Percentiles rank a stretch among this genome's conserved stretches.
Conservation (phyloP, 2,888 invertebrate species). For the Orchestes rusci region DNA sequence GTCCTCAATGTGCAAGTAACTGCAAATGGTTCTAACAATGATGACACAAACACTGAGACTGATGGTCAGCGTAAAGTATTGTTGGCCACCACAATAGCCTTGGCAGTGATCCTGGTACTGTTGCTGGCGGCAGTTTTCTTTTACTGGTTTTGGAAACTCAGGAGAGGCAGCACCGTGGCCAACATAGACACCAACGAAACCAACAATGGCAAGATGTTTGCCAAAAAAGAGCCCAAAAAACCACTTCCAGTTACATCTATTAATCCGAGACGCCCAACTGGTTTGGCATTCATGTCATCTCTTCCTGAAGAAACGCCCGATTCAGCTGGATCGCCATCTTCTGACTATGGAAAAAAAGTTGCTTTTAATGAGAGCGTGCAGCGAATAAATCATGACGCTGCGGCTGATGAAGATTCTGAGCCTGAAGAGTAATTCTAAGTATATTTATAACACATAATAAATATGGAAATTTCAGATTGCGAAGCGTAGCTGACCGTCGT, state of each 20-base stretch:
- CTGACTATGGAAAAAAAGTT: slow-evolving; percentile 26
- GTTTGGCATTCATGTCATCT: too few species aligned
- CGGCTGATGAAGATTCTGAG: slow-evolving; percentile 23
- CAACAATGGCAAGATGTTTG: slow-evolving; percentile 7
- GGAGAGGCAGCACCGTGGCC: slow-evolving; percentile 25
- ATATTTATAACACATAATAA: slow-evolving; percentile 12
- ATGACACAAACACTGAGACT: not conserved
- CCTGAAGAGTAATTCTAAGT: slow-evolving; percentile 3
- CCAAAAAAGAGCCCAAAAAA: slow-evolving; percentile 12
- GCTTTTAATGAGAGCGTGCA: slow-evolving; percentile 31
- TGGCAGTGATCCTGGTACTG: slow-evolving; percentile 33
- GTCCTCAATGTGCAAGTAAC: slow-evolving; percentile 27
- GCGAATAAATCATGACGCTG: too few species aligned
- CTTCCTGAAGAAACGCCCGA: not conserved
- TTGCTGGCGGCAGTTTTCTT: slow-evolving; percentile 32
- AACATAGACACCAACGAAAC: slow-evolving; percentile 12
- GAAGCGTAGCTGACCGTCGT: slow-evolving; percentile 27
- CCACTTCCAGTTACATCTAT: slow-evolving; percentile 11
- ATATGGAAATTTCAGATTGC: slow-evolving; percentile 10
- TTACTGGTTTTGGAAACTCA: slow-evolving; percentile 35
- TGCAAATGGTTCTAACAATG: not conserved
- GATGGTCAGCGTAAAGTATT: too few species aligned
- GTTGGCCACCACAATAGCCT: too few species aligned
- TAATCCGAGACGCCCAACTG: slow-evolving; percentile 16
- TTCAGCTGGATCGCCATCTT: not conserved